Base-by-base conservation (phyloP, 92 coral and sea anemone genomes). In the Epizoanthus stellaris region DNA sequence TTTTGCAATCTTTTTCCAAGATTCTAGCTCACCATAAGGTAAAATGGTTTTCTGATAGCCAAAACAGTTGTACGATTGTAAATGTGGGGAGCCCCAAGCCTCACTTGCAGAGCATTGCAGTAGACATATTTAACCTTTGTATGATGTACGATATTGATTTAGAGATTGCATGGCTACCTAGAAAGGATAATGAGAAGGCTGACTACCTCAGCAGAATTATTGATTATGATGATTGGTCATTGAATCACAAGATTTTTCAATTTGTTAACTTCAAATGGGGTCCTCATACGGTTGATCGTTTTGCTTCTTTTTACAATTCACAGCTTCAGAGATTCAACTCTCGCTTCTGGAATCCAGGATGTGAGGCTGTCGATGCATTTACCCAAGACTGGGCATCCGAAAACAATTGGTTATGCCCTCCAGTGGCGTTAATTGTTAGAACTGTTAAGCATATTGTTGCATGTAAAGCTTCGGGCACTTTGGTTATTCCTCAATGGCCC, bases 41-140 rank as follows among this genome's bases (percentile, higher is more conserved):
- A 7, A 82, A 82, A n/a, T 73, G 77, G 62, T 87, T 87, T 73
- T 81, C 75, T 1, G 82, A 87, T 45, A 87, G 82, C 19, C 87
- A 87, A 45, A 81, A 82, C 47, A 66, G 58, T 40, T 77, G 85
- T 86, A 56, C 60, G 21, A 86, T 86, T 20, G 80, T 80, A 20
- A 52, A 60, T 5, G 80, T 81, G 56, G 87, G 87, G 10, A 80
- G 87, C 47, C 58, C 74, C 43, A 70, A 70, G 16, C 83, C 87
- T 7, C 75, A 67, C 53, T 21, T 72, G 13, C 90, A 87, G 54
- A 21, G 30, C 5, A 81, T 87, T 62, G 82, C 87, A 3, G 58
- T 87, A 17, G 58, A 53, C 5, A 81, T 87, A 80, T 87, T 87
- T 49, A 34, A 81, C 19, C 70, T 73, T 13, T 72, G 90, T 56